Evolutionary conservation across 2,113 vertebrate genomes (phyloP).

Genomic region (Anguilla japonica): DNA sequence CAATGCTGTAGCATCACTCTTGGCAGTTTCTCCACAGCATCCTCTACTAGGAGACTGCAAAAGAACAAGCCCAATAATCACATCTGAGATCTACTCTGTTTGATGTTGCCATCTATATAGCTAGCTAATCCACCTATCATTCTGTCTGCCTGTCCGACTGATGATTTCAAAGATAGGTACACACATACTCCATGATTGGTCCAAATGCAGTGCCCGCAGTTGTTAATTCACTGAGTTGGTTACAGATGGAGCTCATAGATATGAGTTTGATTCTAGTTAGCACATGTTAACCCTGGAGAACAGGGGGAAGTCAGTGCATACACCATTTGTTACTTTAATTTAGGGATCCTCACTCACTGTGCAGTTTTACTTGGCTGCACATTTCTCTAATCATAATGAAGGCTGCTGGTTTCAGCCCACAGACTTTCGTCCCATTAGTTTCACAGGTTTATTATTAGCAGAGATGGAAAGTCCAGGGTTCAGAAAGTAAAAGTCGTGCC

Average conservation of each 20-base stretch:
- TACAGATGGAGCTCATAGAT: conserved; percentile 54
- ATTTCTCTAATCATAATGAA: conserved; percentile 72
- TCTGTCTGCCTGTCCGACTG: neutral
- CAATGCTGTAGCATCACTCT: too few species aligned
- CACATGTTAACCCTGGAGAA: conserved; percentile 63
- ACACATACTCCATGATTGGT: conserved; percentile 37
- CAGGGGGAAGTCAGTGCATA: conserved; percentile 67
- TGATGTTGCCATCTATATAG: too few species aligned
- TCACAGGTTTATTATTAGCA: conserved; percentile 44
- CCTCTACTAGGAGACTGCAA: too few species aligned
- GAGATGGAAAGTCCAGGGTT: too few species aligned
- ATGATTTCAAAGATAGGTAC: conserved; percentile 22
- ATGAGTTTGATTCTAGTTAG: conserved; percentile 59
- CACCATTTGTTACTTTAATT: conserved; percentile 78
- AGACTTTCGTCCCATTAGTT: conserved; percentile 63
- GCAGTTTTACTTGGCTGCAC: conserved; percentile 65
- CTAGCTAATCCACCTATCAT: too few species aligned
- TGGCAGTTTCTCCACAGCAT: too few species aligned
- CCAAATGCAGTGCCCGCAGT: conserved; percentile 42
- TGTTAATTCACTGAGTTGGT: conserved; percentile 50
- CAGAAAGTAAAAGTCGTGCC: too few species aligned
- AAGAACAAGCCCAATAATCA: too few species aligned
- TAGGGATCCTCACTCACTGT: conserved; percentile 70
- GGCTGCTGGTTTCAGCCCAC: conserved; percentile 68
- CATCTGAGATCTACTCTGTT: too few species aligned